A percentile compares a stretch with the other conserved stretches of the same genome.
Conservation (phyloP, 2,888 invertebrate species). For the Dusona sp. region DNA sequence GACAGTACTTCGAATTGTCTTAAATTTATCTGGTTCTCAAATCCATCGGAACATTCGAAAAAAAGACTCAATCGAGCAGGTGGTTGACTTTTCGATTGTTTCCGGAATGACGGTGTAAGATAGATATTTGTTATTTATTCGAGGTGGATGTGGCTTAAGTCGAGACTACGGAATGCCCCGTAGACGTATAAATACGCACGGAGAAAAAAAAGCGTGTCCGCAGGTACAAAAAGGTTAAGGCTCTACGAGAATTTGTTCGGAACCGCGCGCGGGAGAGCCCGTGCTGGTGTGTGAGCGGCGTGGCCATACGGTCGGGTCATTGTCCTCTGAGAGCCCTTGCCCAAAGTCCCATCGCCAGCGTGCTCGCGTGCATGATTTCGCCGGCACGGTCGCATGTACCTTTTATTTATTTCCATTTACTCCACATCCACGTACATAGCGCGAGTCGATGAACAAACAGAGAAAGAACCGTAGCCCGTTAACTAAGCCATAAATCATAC, state of each 20-base stretch:
- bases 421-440: neutral
- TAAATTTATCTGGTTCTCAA: neutral
- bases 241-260: constrained; percentile 28
- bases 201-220: constrained; percentile 17
- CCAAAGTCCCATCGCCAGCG: constrained; percentile 72
- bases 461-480: neutral
- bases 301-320: constrained; percentile 81
- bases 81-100: neutral
- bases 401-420: neutral
- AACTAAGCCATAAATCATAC: neutral
- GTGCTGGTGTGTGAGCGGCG: constrained; percentile 53
- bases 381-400: constrained; percentile 16
- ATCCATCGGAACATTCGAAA: neutral
- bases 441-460: neutral
- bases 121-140: constrained; percentile 11
- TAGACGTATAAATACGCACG: constrained; percentile 11
- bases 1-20: neutral
- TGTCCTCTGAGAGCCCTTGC: constrained; percentile 76
- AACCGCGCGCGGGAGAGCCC: neutral
- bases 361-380: constrained; percentile 66
- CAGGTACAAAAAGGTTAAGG: constrained; percentile 9
- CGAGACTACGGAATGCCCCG: neutral
- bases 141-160: neutral
- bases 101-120: neutral
- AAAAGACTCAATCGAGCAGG: neutral